Base-by-base conservation (phyloP, 2,888 invertebrate species). In the Phyllotreta cruciferae region DNA sequence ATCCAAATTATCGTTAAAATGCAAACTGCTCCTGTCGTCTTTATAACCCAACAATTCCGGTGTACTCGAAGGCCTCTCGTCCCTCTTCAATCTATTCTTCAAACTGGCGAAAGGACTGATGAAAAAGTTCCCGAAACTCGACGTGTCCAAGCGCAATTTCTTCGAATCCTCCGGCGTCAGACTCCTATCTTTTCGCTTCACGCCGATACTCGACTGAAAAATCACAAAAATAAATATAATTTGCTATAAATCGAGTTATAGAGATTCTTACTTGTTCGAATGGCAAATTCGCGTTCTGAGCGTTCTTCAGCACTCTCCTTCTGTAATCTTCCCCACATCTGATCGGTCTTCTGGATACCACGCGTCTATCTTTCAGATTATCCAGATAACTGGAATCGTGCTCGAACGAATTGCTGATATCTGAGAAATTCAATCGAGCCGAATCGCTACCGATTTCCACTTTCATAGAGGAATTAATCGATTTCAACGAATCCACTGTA, bases 1-100 rank as follows among this genome's bases (percentile, higher is more conserved):
- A 13, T 62, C 47, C 13, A 57, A 44, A 34, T 71, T 67, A 49
- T 72, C 70, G 44, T 74, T 74, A 47, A 71, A 68, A 49, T 70
- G 68, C 61, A 66, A 66, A 56, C 67, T 67, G 6, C 64, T 68
- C 34, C 66, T 72, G 6, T 72, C 72, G 58, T 75, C 77, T 62
- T 75, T 79, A 52, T 78, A 80, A 4, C 74, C 73, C 0, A 77
- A 76, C 37, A 80, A 62, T 69, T 78, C 79, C 6, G 80, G 80
- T 0, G 78, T 79, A 64, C 77, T 78, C 0, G 76, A 73, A 4
- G 69, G 63, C 37, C 24, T 24, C 24, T 70, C 66, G 5, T 74
- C 72, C 7, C 70, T 63, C 3, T 66, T 65, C 39, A 78, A 77
- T 45, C 70, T 70, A 44, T 69, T 74, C 53, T 69, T 75, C 5